Base-by-base conservation (phyloP, 2,113 vertebrate species). In the Columbina picui region DNA sequence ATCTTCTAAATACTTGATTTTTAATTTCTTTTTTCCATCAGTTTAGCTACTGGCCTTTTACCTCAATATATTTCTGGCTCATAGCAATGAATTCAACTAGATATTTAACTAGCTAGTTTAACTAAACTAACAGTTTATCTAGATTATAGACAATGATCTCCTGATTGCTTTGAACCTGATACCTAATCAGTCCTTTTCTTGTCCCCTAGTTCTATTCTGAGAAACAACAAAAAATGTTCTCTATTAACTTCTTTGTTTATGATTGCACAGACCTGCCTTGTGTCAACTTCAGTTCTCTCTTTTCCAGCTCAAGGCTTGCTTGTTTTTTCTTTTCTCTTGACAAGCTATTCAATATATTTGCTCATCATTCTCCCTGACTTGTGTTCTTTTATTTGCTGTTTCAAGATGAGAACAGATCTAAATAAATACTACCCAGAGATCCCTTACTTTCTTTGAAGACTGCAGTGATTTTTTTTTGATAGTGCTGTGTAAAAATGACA, bases 391-490 rank as follows among this genome's bases (percentile, higher is more conserved):
- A 84, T 84, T 87, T 94, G 82, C 85, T 74, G 36, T 92, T 88
- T 88, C 90, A 65, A 77, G 75, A 88, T 26, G 50, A 90, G 32
- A 94, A 77, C n/a, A 71, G 20, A 81, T 90, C 88, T 78, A 73
- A 95, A 78, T 64, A 91, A 95, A 92, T 68, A 82, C 56, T 84
- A 92, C 39, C 60, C 57, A 87, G 92, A 92, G 76, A 94, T 50
- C 57, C 38, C 75, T 96, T 71, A 81, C 30, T 89, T 93, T 60
- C 88, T 90, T 82, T 90, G 92, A 93, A 90, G 65, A 64, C 61
- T 57, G 65, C 39, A 84, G 57, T 38, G 18, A 82, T 87, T 86
- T 90, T 87, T 25, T 81, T 73, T 84, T 38, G 81, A 55, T 39
- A 84, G 69, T 7, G 30, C 18, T 61, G 39, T 82, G 61, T 90